phyloP scores from a whole-genome alignment of 2,888 invertebrate species.

The Incurvaria masculella region DNA sequence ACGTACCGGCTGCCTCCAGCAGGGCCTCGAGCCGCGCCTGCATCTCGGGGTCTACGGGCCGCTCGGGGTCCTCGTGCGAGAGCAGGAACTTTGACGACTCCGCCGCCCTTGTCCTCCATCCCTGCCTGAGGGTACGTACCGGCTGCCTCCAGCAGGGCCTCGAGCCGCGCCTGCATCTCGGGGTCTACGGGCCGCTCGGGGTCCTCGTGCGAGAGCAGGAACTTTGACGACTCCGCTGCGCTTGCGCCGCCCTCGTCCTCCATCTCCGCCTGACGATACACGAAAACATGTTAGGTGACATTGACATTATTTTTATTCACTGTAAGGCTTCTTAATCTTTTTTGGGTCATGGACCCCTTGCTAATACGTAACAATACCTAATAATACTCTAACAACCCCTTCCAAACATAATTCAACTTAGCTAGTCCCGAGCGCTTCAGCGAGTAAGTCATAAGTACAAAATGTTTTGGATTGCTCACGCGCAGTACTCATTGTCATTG shows the following conservation, averaged over 20 bases:
- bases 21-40: constrained; percentile 90
- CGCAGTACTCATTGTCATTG: no score
- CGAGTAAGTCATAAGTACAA: no score
- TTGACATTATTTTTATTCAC: no score
- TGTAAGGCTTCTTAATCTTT: no score
- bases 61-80: constrained; percentile 59
- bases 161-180: constrained; percentile 86
- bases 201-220: constrained; percentile 53
- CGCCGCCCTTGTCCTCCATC: constrained; percentile 41
- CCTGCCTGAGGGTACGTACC: constrained; percentile 48
- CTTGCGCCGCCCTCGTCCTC: constrained; percentile 38
- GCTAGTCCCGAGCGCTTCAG: no score
- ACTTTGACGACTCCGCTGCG: constrained; percentile 48
- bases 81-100: constrained; percentile 51
- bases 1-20: constrained; percentile 78
- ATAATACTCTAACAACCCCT: no score
- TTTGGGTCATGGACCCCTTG: no score
- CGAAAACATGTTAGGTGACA: no score
- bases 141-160: constrained; percentile 92
- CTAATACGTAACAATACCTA: no score
- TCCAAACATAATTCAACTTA: no score
- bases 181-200: constrained; percentile 72
- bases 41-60: constrained; percentile 78
- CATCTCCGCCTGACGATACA: constrained; percentile 44
- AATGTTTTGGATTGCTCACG: no score